These are phyloP conservation scores for Pelosia muscerda DNA, from an alignment of 2,888 invertebrate species.

Conservation along the genomic window DNA sequence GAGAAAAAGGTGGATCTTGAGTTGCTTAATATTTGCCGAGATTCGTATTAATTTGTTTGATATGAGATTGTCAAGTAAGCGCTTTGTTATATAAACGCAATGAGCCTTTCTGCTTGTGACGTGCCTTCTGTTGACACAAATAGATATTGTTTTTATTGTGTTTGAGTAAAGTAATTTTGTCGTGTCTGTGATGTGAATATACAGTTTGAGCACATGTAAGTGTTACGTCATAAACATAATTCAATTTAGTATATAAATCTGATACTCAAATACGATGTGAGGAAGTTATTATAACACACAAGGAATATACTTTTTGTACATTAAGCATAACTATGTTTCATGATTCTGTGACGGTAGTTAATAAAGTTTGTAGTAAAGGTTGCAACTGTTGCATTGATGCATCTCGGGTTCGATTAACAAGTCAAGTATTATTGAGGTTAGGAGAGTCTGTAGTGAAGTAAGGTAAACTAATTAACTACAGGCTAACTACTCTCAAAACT, in stretches of 20 bases:
- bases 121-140: slow-evolving; percentile 13
- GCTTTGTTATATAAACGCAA: slow-evolving; percentile 25
- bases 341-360: too few relatives aligned
- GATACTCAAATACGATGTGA: background rate
- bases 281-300: background rate
- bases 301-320: background rate
- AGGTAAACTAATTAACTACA: background rate
- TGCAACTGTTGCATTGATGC: too few relatives aligned
- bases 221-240: background rate
- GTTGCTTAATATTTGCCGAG: slow-evolving; percentile 31
- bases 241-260: background rate
- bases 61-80: slow-evolving; percentile 37
- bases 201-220: background rate
- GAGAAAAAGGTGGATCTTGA: slow-evolving; percentile 35
- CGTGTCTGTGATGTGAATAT: slow-evolving; percentile 1
- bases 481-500: too few relatives aligned
- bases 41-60: slow-evolving; percentile 39
- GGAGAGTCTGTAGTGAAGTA: background rate
- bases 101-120: slow-evolving; percentile 22
- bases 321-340: background rate
- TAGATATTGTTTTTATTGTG: slow-evolving; percentile 23
- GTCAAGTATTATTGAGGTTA: background rate
- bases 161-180: slow-evolving; percentile 17
- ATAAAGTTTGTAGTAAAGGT: too few relatives aligned
- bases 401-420: background rate